Conservation (phyloP, 2,113 vertebrate species). For the Hemibagrus wyckioides region DNA sequence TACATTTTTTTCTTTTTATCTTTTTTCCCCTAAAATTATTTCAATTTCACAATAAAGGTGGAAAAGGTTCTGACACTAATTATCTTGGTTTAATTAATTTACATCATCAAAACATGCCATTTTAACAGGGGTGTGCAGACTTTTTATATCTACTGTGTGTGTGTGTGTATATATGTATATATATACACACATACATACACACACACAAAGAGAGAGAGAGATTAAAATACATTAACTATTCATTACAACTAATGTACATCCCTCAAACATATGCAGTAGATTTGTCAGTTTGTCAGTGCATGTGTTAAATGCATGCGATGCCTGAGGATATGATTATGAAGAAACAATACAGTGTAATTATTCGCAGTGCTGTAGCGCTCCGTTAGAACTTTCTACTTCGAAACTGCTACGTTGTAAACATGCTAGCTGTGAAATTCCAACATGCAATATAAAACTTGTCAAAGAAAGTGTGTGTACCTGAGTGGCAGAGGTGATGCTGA, state of each 20-base stretch:
- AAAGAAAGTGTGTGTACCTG: conserved; percentile 31
- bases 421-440: neutral
- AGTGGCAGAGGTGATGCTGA: conserved; percentile 71
- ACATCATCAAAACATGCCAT: too few relatives aligned
- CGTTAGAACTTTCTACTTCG: neutral
- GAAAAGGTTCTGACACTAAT: too few relatives aligned
- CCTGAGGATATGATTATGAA: neutral
- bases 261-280: neutral
- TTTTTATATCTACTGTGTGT: too few relatives aligned
- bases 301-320: neutral
- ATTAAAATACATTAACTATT: neutral
- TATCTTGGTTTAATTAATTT: too few relatives aligned
- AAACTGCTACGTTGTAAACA: neutral
- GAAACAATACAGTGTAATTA: neutral
- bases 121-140: too few relatives aligned
- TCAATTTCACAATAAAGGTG: too few relatives aligned
- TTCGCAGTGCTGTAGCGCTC: neutral
- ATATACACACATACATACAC: too few relatives aligned
- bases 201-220: too few relatives aligned
- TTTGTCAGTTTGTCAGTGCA: neutral
- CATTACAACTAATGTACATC: neutral
- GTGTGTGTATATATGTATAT: too few relatives aligned
- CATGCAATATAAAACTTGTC: neutral
- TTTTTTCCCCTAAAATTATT: too few relatives aligned
- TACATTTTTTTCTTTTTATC: too few relatives aligned